Evolutionary conservation across 2,888 invertebrate genomes (phyloP).

Genomic region (Parnassius smintheus): DNA sequence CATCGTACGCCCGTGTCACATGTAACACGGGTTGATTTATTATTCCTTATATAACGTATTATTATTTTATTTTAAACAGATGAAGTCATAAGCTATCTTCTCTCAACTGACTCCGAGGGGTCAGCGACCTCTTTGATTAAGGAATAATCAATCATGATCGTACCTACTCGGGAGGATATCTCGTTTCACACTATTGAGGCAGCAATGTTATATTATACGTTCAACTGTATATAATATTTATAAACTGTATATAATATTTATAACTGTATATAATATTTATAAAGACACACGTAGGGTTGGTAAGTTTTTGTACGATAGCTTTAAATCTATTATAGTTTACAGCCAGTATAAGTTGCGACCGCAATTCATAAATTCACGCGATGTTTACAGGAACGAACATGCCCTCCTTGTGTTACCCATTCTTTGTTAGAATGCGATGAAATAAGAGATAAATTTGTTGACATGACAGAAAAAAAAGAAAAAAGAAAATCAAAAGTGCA

Average conservation of each 20-base stretch:
- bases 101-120: constrained; percentile 42
- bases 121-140: constrained; percentile 71
- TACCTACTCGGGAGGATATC: constrained; percentile 57
- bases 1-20: constrained; percentile 2
- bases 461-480: too few relatives aligned
- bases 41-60: constrained; percentile 29
- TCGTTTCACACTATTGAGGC: constrained; percentile 54
- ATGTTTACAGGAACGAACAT: too few relatives aligned
- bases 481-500: too few relatives aligned
- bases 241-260: not conserved
- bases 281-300: not conserved
- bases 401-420: too few relatives aligned
- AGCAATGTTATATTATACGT: constrained; percentile 17
- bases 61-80: constrained; percentile 57
- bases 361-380: too few relatives aligned
- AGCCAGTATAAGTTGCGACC: too few relatives aligned
- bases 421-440: too few relatives aligned
- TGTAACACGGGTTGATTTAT: constrained; percentile 19
- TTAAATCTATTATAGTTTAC: too few relatives aligned
- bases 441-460: too few relatives aligned
- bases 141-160: constrained; percentile 74
- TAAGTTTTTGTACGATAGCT: too few relatives aligned
- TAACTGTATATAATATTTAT: too few relatives aligned
- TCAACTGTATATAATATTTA: not conserved
- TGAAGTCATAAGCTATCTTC: constrained; percentile 61